Base-by-base conservation (phyloP, 2,113 vertebrate species). In the Myrmophylax atrothorax region DNA sequence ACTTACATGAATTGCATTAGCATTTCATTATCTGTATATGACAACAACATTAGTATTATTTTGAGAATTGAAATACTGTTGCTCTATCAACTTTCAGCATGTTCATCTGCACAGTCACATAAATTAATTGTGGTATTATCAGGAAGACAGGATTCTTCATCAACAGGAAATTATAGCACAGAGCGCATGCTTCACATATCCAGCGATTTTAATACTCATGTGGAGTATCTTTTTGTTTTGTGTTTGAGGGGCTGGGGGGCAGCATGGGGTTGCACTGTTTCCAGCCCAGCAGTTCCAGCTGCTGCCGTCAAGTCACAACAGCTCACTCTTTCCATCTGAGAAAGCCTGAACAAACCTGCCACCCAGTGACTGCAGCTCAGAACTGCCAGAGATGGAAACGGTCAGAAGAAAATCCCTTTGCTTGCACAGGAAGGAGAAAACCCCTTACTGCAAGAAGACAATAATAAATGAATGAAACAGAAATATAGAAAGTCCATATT, bases 281-380 rank as follows among this genome's bases (percentile, higher is more conserved):
- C 26, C 50, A 84, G 44, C 55, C 44, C 62, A 31, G 56, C 53
- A 85, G 33, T 11, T 53, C 0, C 1, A 44, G 55, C 19, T 59
- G 82, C 72, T 76, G 79, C 52, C 56, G 16, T 10, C 50, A 25
- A 49, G 70, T 3, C 22, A 7, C 29, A 62, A 15, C 37, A 75
- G 31, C n/a, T 31, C 18, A 12, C 0, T 3, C 22, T 26, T 26
- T 6, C 42, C 52, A 81, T 37, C 55, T 2, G 12, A 89, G 53
- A 96, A 95, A 93, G 18, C 44, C 93, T 95, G 90, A 81, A 42
- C 95, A 97, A 95, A 84, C 10, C 47, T 93, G 96, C 96, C 97
- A 78, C 87, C 81, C 87, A 72, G 96, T 93, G 98, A 95, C 80
- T 56, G 50, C 35, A 74, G 44, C 33, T 38, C 31, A 80, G 80